Evolutionary conservation across 1,140 invertebrate species (phyloP).

Genomic region (Catajapyx aquilonaris): DNA sequence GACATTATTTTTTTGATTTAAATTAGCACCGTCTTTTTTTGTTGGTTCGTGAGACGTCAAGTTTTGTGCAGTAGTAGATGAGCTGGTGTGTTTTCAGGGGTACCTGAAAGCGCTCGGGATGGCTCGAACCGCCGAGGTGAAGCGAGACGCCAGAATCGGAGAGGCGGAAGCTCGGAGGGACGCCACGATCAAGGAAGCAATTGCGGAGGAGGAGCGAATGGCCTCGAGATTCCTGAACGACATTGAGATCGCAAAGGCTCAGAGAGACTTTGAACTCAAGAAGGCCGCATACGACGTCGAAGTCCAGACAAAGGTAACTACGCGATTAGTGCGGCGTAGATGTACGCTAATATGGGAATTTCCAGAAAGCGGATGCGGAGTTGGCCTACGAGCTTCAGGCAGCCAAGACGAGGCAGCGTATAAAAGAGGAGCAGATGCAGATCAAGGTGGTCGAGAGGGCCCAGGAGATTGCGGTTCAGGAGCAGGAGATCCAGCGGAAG

Average conservation of each 20-base stretch:
- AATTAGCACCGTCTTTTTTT: too few species aligned
- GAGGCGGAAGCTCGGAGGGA: slow-evolving; percentile 83
- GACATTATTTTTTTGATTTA: too few species aligned
- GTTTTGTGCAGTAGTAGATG: too few species aligned
- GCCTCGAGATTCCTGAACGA: slow-evolving; percentile 74
- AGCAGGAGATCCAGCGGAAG: slow-evolving; percentile 65
- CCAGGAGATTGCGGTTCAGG: slow-evolving; percentile 77
- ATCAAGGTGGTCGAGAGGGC: slow-evolving; percentile 80
- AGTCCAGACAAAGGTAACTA: slow-evolving; percentile 71
- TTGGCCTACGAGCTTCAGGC: slow-evolving; percentile 86
- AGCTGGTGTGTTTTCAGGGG: too few species aligned
- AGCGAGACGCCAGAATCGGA: slow-evolving; percentile 85
- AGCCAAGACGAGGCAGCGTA: slow-evolving; percentile 85
- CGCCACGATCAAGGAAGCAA: slow-evolving; percentile 76
- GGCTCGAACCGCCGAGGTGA: slow-evolving; percentile 90
- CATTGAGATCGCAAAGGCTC: slow-evolving; percentile 88
- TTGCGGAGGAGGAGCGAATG: slow-evolving; percentile 91
- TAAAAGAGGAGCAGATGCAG: slow-evolving; percentile 94
- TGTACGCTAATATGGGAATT: slow-evolving; percentile 4
- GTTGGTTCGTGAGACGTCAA: too few species aligned
- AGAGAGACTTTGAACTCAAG: slow-evolving; percentile 89
- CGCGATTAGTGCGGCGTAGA: background rate
- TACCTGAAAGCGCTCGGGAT: slow-evolving; percentile 87
- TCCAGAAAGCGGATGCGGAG: slow-evolving; percentile 72
- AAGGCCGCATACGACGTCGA: slow-evolving; percentile 93